These are phyloP conservation scores for Zaprionus inermis DNA, from an alignment of 1,140 invertebrate genomes.

Conservation along the genomic window DNA sequence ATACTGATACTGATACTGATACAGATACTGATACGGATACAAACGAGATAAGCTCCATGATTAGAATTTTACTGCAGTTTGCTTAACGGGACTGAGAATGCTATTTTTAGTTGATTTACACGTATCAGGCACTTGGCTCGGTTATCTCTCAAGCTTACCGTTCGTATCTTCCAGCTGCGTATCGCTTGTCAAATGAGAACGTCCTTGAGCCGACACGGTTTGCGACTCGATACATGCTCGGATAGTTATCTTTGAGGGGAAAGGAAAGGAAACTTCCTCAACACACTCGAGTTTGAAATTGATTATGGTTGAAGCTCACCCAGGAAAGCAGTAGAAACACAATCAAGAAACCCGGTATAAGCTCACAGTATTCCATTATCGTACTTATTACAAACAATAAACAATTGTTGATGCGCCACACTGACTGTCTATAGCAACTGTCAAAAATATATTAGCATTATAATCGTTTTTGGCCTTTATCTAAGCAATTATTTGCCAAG, in stretches of 20 bases:
- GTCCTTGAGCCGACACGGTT: not conserved
- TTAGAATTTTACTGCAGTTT: constrained; percentile 37
- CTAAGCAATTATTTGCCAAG: constrained; percentile 7
- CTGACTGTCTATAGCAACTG: constrained; percentile 7
- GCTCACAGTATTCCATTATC: not conserved
- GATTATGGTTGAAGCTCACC: not conserved
- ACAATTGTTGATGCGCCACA: not conserved
- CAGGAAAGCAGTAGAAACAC: not conserved
- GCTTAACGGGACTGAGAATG: constrained; percentile 2
- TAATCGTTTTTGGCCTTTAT: constrained; percentile 3
- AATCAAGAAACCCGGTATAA: not conserved
- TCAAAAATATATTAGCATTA: constrained; percentile 1
- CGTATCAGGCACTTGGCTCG: not conserved
- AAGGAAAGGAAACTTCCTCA: not conserved
- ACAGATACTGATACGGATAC: not conserved
- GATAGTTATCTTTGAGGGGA: not conserved
- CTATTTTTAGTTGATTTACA: constrained; percentile 29
- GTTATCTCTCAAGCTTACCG: constrained; percentile 29
- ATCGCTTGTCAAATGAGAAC: not conserved
- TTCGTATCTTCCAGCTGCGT: constrained; percentile 2
- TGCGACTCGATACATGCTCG: constrained; percentile 5
- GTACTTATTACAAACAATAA: constrained; percentile 3
- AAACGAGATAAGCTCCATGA: constrained; percentile 3
- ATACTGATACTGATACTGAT: not conserved
- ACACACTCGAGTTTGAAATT: not conserved